Percentiles rank a stretch among this genome's conserved stretches.
Evolutionary conservation across 2,113 vertebrate genomes (phyloP).

Genomic region (Lasiurus borealis): DNA sequence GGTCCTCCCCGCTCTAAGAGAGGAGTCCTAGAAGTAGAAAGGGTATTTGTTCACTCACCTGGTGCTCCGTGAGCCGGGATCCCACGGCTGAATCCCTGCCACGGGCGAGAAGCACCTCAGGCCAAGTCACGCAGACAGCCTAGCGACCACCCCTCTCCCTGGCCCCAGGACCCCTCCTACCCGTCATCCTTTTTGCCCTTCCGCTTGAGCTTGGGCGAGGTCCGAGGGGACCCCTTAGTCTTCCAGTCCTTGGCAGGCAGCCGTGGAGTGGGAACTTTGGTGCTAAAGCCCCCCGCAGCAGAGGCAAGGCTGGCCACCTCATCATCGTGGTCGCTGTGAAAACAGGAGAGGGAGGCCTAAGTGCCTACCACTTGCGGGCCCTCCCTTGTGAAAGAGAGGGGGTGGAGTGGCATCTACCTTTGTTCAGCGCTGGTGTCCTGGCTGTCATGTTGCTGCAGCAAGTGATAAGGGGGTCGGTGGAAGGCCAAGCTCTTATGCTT

Average conservation of each 20-base stretch:
- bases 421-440: conserved; percentile 95
- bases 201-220: conserved; percentile 94
- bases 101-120: conserved; percentile 60
- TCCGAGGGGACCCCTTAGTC: conserved; percentile 91
- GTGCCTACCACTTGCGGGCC: neutral
- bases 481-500: conserved; percentile 93
- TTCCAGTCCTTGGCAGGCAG: conserved; percentile 98
- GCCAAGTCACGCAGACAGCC: neutral
- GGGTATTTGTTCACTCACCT: conserved; percentile 62
- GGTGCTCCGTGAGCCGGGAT: conserved; percentile 77
- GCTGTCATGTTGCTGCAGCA: conserved; percentile 94
- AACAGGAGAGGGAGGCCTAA: conserved; percentile 61
- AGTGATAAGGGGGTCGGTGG: conserved; percentile 93
- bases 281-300: conserved; percentile 91
- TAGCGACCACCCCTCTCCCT: conserved; percentile 28
- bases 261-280: conserved; percentile 91
- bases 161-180: conserved; percentile 82
- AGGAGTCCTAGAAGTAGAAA: neutral
- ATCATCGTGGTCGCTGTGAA: conserved; percentile 95
- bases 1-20: neutral
- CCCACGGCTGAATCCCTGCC: conserved; percentile 75
- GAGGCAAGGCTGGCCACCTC: conserved; percentile 95
- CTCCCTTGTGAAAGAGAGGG: neutral
- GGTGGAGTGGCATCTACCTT: conserved; percentile 87
- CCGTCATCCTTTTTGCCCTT: conserved; percentile 95